Evolutionary conservation across 2,888 invertebrate genomes (phyloP).

Genomic region (Molorchus minor): DNA sequence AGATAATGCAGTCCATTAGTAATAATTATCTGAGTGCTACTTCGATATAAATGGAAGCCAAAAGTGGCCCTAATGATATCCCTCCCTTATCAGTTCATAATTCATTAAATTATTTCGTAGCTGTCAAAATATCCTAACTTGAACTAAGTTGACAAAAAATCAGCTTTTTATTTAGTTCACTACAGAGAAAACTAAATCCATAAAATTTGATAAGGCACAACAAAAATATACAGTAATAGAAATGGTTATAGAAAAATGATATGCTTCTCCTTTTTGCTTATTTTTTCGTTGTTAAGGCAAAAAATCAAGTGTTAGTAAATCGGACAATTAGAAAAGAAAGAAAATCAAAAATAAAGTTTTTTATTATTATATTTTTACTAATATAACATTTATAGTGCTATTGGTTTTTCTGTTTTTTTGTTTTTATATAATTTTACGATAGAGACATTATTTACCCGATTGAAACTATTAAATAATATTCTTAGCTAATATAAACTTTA

Average conservation of each 20-base stretch:
- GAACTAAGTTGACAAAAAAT: too few species aligned
- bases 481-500: slow-evolving; percentile 39
- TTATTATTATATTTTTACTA: slow-evolving; percentile 35
- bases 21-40: too few species aligned
- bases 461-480: slow-evolving; percentile 37
- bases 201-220: slow-evolving; percentile 47
- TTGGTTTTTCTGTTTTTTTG: slow-evolving; percentile 32
- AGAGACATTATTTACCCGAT: slow-evolving; percentile 41
- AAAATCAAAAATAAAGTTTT: slow-evolving; percentile 44
- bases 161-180: too few species aligned
- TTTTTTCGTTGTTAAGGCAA: slow-evolving; percentile 39
- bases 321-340: slow-evolving; percentile 41
- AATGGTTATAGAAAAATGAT: slow-evolving; percentile 27
- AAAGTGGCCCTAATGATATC: too few species aligned
- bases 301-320: slow-evolving; percentile 34
- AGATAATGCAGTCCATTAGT: too few species aligned
- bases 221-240: slow-evolving; percentile 29
- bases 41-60: too few species aligned
- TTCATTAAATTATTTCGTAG: too few species aligned
- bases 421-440: too few species aligned
- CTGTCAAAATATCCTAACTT: too few species aligned
- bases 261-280: slow-evolving; percentile 34
- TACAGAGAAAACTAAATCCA: too few species aligned
- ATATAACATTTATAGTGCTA: slow-evolving; percentile 40
- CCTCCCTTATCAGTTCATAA: too few species aligned